Base-by-base conservation (phyloP, 2,113 vertebrate species). In the Pleuronectes platessa region DNA sequence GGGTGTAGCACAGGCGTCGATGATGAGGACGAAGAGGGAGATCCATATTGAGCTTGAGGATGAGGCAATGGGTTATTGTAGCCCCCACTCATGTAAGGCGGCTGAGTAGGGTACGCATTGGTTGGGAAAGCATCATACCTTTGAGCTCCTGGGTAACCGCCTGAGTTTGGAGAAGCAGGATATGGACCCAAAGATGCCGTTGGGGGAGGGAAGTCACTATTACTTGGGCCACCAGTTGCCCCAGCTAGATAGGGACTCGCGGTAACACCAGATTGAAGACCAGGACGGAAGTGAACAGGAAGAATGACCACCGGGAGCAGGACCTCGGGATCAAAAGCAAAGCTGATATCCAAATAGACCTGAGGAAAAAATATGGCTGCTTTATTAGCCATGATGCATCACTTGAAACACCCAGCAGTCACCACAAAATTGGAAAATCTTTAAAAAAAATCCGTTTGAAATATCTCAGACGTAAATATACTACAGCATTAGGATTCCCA, bases 261-360 rank as follows among this genome's bases (percentile, higher is more conserved):
- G 71, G 67, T 37, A 7, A 11, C 49, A 31, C 27, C 59, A 45
- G 42, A 61, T 23, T 60, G 70, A 66, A 0, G 17, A 59, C 60
- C 54, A 69, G 27, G 37, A n/a, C 1, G 5, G 6, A 75, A 54
- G 15, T 5, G 45, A 45, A 20, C 24, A 51, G 91, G 86, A 37
- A 91, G 5, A 81, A 95, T 86, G 21, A 88, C n/a, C 37, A 95
- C 23, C 5, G 92, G 92, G 15, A 92, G 80, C 2, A 26, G 40
- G 12, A 95, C 55, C 75, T 86, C 49, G 42, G 94, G 93, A 75
- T 94, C 90, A 20, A 26, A 88, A 26, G 89, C 61, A 82, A 92
- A 93, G 51, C 91, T 93, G 62, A 94, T 93, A 76, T 93, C 94
- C 90, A 95, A 71, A 78, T 86, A 92, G 3, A 82, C 93, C 94